Percentiles rank a stretch among this genome's conserved stretches.
Conservation (phyloP, 2,797 vertebrate species). For the Chromis chromis region DNA sequence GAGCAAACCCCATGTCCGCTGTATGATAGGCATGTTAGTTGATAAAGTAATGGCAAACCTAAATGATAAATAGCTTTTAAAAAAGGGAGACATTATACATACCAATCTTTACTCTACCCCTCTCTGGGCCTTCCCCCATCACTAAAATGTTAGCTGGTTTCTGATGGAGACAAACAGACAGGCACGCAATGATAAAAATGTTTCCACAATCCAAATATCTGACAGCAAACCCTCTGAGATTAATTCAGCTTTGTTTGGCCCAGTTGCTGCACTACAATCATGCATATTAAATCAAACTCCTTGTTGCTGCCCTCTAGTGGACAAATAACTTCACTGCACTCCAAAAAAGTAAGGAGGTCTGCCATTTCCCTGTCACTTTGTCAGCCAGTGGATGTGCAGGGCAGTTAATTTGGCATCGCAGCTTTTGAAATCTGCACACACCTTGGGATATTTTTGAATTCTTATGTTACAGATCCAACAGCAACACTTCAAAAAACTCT, state of each 20-base stretch:
- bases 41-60: not conserved
- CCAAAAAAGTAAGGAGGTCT: not conserved
- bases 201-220: slow-evolving; percentile 4
- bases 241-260: slow-evolving; percentile 12
- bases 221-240: slow-evolving; percentile 6
- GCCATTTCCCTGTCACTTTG: slow-evolving; percentile 19
- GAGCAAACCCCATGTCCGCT: slow-evolving; percentile 99
- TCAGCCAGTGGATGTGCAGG: not conserved
- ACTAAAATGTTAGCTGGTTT: slow-evolving; percentile 99
- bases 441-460: not conserved
- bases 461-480: not conserved
- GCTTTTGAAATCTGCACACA: not conserved
- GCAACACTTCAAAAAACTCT: not conserved
- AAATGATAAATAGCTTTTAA: not conserved
- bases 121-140: slow-evolving; percentile 99
- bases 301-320: slow-evolving; percentile 74
- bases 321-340: slow-evolving; percentile 5
- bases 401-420: not conserved
- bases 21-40: slow-evolving; percentile 35
- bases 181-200: not conserved
- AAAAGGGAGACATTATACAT: slow-evolving; percentile 68
- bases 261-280: slow-evolving; percentile 4
- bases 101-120: slow-evolving; percentile 99
- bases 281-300: not conserved
- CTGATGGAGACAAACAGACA: slow-evolving; percentile 80